Evolutionary conservation across 2,888 invertebrate genomes (phyloP).

Genomic region (Hirtodrosophila alboralis): DNA sequence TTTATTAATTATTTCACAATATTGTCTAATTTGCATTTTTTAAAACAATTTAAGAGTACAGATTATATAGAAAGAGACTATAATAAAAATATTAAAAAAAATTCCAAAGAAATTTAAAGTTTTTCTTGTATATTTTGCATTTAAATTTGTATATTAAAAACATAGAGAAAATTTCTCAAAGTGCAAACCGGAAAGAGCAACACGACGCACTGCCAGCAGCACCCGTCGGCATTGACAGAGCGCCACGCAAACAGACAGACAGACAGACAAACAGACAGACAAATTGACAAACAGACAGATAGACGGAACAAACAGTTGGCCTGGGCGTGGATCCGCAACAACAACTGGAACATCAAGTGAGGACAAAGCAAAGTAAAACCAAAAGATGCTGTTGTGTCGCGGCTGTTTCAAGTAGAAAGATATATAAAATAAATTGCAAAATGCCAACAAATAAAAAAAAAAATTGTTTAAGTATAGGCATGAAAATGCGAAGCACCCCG

Average conservation of each 20-base stretch:
- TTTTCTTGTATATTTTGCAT: too few relatives aligned
- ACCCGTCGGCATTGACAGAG: conserved; percentile 55
- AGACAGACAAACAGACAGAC: conserved; percentile 19
- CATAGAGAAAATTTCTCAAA: conserved; percentile 45
- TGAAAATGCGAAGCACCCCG: conserved; percentile 20
- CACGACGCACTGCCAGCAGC: conserved; percentile 29
- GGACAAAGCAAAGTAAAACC: conserved; percentile 27
- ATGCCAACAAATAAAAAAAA: conserved; percentile 70
- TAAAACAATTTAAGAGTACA: too few relatives aligned
- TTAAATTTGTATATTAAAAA: conserved; percentile 13
- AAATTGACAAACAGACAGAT: background rate
- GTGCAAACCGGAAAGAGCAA: conserved; percentile 59
- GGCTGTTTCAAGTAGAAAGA: conserved; percentile 52
- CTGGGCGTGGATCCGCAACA: conserved; percentile 19
- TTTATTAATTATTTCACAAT: too few relatives aligned
- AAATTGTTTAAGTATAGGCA: conserved; percentile 54
- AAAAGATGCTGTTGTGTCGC: conserved; percentile 22
- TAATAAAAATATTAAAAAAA: too few relatives aligned
- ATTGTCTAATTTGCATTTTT: too few relatives aligned
- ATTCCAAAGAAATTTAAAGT: too few relatives aligned
- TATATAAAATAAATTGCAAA: conserved; percentile 73
- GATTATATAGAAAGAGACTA: too few relatives aligned
- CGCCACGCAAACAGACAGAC: conserved; percentile 35
- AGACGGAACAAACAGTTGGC: conserved; percentile 32
- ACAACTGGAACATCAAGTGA: conserved; percentile 11